phyloP scores from a whole-genome alignment of 2,113 vertebrate species.

The Callionymus lyra region DNA sequence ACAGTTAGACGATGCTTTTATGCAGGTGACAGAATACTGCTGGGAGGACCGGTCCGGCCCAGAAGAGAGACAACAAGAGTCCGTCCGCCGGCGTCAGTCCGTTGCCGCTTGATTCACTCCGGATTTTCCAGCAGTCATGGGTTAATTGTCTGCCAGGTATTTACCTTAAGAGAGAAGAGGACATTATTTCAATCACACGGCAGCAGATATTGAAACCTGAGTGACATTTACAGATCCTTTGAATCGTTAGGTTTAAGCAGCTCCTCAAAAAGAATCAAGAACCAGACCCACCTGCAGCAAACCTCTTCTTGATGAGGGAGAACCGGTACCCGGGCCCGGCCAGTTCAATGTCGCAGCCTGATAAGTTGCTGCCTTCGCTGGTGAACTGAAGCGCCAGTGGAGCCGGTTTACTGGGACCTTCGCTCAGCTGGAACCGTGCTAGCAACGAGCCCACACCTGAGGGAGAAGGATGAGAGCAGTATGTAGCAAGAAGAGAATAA shows the following conservation, averaged over 20 bases:
- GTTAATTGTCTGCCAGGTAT: conserved; percentile 92
- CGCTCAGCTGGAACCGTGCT: conserved; percentile 85
- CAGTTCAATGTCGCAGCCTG: conserved; percentile 91
- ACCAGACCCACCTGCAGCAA: conserved; percentile 81
- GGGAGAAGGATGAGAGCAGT: background rate
- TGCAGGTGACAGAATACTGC: conserved; percentile 87
- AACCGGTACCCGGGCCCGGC: conserved; percentile 91
- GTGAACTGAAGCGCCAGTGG: conserved; percentile 93
- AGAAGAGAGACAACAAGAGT: conserved; percentile 37
- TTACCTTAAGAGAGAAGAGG: conserved; percentile 76
- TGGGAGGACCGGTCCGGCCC: conserved; percentile 68
- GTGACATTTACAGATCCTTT: background rate
- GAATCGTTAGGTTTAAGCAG: background rate
- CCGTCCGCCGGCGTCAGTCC: conserved; percentile 42
- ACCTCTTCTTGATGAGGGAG: conserved; percentile 96
- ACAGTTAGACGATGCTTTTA: conserved; percentile 87
- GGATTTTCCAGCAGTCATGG: conserved; percentile 30
- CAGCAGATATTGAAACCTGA: background rate
- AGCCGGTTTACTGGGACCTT: conserved; percentile 87
- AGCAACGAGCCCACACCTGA: conserved; percentile 88
- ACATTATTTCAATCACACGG: background rate
- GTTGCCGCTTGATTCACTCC: conserved; percentile 7
- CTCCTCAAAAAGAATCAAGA: background rate
- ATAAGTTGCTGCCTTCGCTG: conserved; percentile 92
- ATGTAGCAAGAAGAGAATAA: no score